Conservation (phyloP, 2,797 vertebrate species). For the Avahi laniger region DNA sequence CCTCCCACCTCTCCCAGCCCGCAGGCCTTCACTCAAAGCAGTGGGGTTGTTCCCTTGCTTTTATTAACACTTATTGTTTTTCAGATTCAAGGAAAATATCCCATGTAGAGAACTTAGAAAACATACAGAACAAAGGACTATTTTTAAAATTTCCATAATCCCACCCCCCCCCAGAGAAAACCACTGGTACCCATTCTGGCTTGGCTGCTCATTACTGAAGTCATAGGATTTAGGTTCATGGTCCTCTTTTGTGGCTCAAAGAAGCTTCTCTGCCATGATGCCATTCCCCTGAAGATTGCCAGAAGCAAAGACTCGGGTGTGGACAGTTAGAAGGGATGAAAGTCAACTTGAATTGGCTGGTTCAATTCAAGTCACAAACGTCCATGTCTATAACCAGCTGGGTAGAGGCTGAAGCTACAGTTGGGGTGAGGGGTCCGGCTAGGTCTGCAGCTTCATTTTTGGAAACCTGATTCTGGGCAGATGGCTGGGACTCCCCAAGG, state of each 20-base stretch:
- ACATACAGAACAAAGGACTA: conserved; percentile 2
- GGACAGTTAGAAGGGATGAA: background rate
- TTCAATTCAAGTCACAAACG: background rate
- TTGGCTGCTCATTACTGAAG: background rate
- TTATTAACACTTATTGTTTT: conserved; percentile 26
- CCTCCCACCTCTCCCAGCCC: background rate
- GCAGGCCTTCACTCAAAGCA: background rate
- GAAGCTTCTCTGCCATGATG: background rate
- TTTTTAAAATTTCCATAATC: background rate
- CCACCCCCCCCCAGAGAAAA: background rate
- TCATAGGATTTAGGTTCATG: background rate
- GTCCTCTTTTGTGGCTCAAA: background rate
- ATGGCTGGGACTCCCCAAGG: background rate
- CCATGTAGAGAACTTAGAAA: conserved; percentile 27
- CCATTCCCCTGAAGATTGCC: background rate
- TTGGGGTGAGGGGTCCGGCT: background rate
- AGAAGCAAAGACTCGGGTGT: background rate
- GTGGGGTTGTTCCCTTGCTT: background rate
- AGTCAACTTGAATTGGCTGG: background rate
- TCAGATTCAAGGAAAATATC: conserved; percentile 14
- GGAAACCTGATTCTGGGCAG: background rate
- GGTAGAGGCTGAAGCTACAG: background rate
- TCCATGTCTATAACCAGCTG: background rate
- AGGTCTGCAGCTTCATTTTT: background rate
- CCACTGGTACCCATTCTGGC: background rate